Evolutionary conservation across 2,113 vertebrate genomes (phyloP).

Genomic region (Rhinolophus ferrumequinum): DNA sequence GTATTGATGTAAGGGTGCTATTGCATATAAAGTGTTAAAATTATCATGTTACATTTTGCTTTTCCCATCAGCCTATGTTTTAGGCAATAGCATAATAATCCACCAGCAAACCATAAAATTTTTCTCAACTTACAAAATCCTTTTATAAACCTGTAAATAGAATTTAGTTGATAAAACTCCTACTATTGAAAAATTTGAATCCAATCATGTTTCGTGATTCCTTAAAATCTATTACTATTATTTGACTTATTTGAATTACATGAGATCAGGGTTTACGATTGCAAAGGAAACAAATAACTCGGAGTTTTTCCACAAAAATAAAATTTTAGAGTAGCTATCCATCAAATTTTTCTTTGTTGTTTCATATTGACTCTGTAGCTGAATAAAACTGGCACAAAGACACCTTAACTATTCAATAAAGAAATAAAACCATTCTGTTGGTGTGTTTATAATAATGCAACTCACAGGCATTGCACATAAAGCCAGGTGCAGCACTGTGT

Average conservation of each 20-base stretch:
- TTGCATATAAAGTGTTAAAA: not conserved
- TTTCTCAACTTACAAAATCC: not conserved
- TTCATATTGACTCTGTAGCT: not conserved
- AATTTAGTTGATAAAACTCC: constrained; percentile 17
- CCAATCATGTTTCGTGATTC: not conserved
- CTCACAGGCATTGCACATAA: constrained; percentile 91
- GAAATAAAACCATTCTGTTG: not conserved
- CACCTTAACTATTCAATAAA: constrained; percentile 12
- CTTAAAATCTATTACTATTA: not conserved
- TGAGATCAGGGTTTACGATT: not conserved
- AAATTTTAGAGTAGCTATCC: not conserved
- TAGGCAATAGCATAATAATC: not conserved
- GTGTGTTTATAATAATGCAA: not conserved
- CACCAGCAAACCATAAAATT: not conserved
- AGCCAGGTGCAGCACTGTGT: constrained; percentile 86
- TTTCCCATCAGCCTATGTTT: not conserved
- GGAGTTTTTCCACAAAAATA: not conserved
- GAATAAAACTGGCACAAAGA: constrained; percentile 36
- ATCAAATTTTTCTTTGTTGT: not conserved
- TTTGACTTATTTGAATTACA: constrained; percentile 25
- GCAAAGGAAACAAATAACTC: constrained; percentile 19
- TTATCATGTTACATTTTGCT: not conserved
- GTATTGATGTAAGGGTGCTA: not conserved
- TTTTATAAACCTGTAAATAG: not conserved
- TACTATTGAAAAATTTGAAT: constrained; percentile 10